A percentile compares a stretch with the other conserved stretches of the same genome.
phyloP scores from a whole-genome alignment of 2,888 invertebrate genomes.

The Pomacea canaliculata region DNA sequence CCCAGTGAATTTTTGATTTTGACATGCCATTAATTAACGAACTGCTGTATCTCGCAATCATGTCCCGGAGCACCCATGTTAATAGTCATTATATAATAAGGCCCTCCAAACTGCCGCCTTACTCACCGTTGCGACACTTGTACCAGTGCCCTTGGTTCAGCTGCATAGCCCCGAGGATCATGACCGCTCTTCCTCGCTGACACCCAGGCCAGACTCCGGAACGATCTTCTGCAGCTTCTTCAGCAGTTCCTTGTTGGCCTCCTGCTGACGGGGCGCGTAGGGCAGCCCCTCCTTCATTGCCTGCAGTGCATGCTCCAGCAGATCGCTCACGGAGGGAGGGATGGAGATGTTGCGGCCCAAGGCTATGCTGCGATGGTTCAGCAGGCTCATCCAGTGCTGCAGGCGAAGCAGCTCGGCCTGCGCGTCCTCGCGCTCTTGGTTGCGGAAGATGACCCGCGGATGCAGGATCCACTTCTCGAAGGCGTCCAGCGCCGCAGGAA shows the following conservation, averaged over 20 bases:
- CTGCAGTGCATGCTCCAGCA: neutral
- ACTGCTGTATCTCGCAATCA: no score
- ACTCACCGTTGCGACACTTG: constrained; percentile 77
- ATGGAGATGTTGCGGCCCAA: constrained; percentile 4
- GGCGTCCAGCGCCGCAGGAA: neutral
- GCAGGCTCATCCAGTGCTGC: constrained; percentile 24
- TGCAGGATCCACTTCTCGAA: constrained; percentile 26
- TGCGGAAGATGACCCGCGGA: constrained; percentile 15
- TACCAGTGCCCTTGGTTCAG: constrained; percentile 78
- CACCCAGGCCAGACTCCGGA: constrained; percentile 41
- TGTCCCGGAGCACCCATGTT: no score
- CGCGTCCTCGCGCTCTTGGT: constrained; percentile 43
- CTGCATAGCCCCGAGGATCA: constrained; percentile 75
- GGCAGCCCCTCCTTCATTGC: constrained; percentile 28
- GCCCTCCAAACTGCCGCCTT: neutral
- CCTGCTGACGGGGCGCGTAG: constrained; percentile 21
- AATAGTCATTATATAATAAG: no score
- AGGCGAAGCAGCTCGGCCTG: constrained; percentile 41
- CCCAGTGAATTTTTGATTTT: no score
- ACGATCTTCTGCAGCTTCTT: constrained; percentile 33
- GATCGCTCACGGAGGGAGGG: neutral
- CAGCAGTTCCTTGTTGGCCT: constrained; percentile 27
- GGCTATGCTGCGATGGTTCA: constrained; percentile 23
- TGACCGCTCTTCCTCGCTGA: constrained; percentile 72
- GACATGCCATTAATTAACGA: no score